Conservation (phyloP, 2,888 invertebrate species). For the Acanthosepion pharaonis region DNA sequence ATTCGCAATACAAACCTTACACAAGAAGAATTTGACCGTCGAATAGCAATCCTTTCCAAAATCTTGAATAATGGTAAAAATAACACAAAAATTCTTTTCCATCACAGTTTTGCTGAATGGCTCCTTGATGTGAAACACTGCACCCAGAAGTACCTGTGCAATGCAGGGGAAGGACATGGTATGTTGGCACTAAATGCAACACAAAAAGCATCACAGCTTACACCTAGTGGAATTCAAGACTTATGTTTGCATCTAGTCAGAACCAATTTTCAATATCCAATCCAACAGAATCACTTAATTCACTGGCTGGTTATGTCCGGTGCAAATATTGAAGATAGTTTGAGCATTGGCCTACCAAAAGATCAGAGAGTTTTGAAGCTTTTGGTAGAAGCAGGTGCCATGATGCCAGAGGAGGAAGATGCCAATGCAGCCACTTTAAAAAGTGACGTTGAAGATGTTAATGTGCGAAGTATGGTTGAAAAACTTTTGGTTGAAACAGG, state of each 20-base stretch:
- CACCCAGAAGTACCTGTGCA: conserved; percentile 90
- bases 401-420: neutral
- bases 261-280: conserved; percentile 68
- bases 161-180: conserved; percentile 86
- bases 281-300: conserved; percentile 79
- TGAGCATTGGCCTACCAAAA: conserved; percentile 67
- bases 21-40: conserved; percentile 67
- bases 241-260: conserved; percentile 76
- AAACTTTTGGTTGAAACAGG: neutral
- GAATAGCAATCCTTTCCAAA: conserved; percentile 68
- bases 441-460: neutral
- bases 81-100: conserved; percentile 82
- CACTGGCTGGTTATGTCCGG: conserved; percentile 82
- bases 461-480: neutral
- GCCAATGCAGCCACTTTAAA: neutral
- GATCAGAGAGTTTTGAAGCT: conserved; percentile 78
- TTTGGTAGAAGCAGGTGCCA: conserved; percentile 90
- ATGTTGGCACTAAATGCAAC: conserved; percentile 79
- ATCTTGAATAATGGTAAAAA: conserved; percentile 81
- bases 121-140: conserved; percentile 97
- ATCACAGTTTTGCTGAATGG: conserved; percentile 96
- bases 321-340: conserved; percentile 70
- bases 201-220: conserved; percentile 77
- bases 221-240: conserved; percentile 75
- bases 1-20: conserved; percentile 84